phyloP scores from a whole-genome alignment of 2,888 invertebrate species.

The Latheticus oryzae region DNA sequence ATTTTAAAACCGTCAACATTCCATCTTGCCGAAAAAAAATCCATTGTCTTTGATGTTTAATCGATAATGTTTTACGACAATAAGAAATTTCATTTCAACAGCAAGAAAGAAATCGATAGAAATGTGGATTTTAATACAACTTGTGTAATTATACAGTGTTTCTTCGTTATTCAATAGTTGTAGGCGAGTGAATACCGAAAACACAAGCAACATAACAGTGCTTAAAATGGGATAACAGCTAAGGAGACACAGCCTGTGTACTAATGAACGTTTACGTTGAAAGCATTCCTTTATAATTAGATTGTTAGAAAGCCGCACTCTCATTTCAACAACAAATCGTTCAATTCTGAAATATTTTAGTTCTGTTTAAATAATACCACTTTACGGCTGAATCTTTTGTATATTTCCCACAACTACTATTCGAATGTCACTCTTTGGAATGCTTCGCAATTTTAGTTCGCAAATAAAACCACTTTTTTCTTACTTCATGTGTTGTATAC shows the following conservation, averaged over 20 bases:
- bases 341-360: too few species aligned
- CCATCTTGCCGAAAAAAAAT: too few species aligned
- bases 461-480: too few species aligned
- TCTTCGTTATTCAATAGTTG: constrained; percentile 10
- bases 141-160: too few species aligned
- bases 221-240: constrained; percentile 11
- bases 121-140: too few species aligned
- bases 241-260: constrained; percentile 19
- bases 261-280: constrained; percentile 24
- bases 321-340: too few species aligned
- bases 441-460: constrained; percentile 8
- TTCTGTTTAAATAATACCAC: constrained; percentile 27
- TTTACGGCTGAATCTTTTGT: constrained; percentile 27
- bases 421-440: constrained; percentile 16
- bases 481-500: background rate
- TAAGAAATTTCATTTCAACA: too few species aligned
- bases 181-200: constrained; percentile 8
- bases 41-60: constrained; percentile 29
- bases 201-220: constrained; percentile 10
- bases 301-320: constrained; percentile 19
- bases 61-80: too few species aligned
- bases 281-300: constrained; percentile 29
- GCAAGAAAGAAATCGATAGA: too few species aligned
- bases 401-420: constrained; percentile 26
- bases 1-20: constrained; percentile 11